Conservation (phyloP, 2,888 invertebrate species). For the Xestia rhomboidea region DNA sequence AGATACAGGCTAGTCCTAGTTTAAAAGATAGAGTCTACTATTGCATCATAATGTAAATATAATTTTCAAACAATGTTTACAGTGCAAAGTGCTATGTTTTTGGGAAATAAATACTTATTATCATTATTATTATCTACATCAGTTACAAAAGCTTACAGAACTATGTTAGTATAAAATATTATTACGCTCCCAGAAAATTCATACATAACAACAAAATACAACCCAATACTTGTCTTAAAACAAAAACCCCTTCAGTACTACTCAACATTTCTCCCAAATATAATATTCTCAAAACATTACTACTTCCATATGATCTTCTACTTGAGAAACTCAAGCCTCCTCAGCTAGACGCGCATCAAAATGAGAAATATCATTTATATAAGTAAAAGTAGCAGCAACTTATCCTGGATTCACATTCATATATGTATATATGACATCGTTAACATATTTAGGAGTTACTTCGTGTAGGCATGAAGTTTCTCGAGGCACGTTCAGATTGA, state of each 20-base stretch:
- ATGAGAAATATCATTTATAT: constrained; percentile 48
- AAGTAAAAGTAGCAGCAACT: constrained; percentile 47
- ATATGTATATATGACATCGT: constrained; percentile 63
- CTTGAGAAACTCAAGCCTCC: constrained; percentile 15
- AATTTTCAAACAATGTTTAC: too few species aligned
- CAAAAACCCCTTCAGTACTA: neutral
- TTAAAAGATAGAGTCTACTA: too few species aligned
- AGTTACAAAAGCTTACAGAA: too few species aligned
- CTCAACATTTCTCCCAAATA: neutral
- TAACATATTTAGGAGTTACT: constrained; percentile 66
- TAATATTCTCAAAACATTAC: constrained; percentile 22
- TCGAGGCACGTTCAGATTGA: constrained; percentile 53
- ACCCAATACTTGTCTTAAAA: constrained; percentile 3
- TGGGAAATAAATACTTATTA: too few species aligned
- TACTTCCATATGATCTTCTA: constrained; percentile 22
- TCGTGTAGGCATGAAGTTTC: constrained; percentile 51
- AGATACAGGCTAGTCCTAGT: too few species aligned
- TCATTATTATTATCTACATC: too few species aligned
- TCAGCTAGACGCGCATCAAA: constrained; percentile 52
- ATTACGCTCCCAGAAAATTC: too few species aligned
- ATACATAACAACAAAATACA: too few species aligned
- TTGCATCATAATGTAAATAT: too few species aligned
- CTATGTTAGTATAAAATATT: too few species aligned
- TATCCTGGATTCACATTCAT: constrained; percentile 61
- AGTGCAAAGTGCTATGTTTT: too few species aligned